Conservation (phyloP, 2,113 vertebrate species). For the Microtus ochrogaster region DNA sequence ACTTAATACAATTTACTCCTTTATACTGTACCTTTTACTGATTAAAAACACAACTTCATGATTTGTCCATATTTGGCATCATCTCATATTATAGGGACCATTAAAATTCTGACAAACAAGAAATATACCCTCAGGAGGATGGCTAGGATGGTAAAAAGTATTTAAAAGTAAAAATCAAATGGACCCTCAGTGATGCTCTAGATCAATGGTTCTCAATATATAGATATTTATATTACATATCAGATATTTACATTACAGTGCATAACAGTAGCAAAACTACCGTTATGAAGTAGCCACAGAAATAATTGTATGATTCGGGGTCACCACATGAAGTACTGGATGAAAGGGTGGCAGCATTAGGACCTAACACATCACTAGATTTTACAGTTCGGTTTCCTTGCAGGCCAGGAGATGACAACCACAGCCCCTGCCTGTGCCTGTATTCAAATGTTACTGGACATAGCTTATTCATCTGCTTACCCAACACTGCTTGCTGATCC, state of each 20-base stretch:
- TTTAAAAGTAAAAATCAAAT: conserved; percentile 16
- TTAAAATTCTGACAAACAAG: conserved; percentile 27
- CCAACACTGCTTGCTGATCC: neutral
- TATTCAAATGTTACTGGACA: neutral
- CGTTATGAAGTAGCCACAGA: neutral
- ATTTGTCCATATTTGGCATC: neutral
- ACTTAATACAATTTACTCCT: neutral
- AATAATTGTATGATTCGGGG: neutral
- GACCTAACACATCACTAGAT: neutral
- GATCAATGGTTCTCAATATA: neutral
- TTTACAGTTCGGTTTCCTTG: neutral
- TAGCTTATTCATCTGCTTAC: neutral
- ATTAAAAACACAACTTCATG: conserved; percentile 45
- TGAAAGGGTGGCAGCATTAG: neutral
- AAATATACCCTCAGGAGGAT: neutral
- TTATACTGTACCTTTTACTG: neutral
- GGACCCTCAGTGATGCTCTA: neutral
- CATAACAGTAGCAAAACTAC: neutral
- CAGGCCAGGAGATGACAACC: neutral
- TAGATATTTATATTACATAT: neutral
- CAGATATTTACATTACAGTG: neutral
- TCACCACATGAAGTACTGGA: neutral
- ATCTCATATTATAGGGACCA: neutral
- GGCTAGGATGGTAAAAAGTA: neutral
- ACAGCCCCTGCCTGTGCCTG: neutral